phyloP scores from a whole-genome alignment of 2,888 invertebrate species.

The Chydorus sphaericus region DNA sequence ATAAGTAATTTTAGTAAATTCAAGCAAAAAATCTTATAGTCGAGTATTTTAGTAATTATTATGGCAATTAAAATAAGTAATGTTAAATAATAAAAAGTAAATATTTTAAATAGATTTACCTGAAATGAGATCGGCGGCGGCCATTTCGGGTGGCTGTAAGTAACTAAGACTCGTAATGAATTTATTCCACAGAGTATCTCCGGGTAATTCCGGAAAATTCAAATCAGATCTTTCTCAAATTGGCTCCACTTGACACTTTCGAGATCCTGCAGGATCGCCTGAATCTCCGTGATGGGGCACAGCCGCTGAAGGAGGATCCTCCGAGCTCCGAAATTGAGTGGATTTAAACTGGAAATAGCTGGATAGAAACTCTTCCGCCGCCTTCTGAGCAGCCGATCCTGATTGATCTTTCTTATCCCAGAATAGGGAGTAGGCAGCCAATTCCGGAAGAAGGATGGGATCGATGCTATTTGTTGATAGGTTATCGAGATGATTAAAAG shows the following conservation, averaged over 20 bases:
- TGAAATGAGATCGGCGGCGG: not conserved
- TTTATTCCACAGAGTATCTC: not conserved
- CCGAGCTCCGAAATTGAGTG: not conserved
- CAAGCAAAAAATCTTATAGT: no score
- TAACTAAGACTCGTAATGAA: not conserved
- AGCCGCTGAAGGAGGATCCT: conserved; percentile 7
- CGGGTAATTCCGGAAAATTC: not conserved
- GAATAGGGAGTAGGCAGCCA: not conserved
- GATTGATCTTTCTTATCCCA: not conserved
- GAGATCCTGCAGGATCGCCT: not conserved
- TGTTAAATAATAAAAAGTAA: no score
- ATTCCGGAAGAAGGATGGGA: not conserved
- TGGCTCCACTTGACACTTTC: not conserved
- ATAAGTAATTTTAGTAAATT: no score
- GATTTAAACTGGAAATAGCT: not conserved
- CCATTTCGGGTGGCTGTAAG: conserved; percentile 1
- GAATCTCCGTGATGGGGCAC: not conserved
- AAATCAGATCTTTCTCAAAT: not conserved
- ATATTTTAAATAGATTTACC: no score
- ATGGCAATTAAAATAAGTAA: no score
- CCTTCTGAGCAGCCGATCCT: not conserved
- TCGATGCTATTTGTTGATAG: not conserved
- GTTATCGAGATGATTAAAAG: not conserved
- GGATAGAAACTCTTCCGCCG: not conserved
- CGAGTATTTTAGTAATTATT: no score